These are phyloP conservation scores for Lymantria monacha DNA, from an alignment of 2,888 invertebrate species.

Conservation along the genomic window DNA sequence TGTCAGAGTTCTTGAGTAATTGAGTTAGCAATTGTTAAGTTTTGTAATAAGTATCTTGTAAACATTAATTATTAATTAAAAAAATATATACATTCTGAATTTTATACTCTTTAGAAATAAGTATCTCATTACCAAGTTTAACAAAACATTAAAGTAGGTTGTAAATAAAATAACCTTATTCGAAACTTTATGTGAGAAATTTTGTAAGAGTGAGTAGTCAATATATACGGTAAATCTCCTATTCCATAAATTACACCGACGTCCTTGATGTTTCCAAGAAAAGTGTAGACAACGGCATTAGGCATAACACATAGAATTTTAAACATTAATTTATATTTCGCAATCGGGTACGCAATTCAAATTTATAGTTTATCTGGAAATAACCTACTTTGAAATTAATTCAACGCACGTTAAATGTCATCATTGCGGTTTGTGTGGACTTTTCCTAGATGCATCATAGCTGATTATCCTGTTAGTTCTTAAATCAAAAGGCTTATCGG, in stretches of 20 bases:
- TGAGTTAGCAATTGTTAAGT: too few relatives aligned
- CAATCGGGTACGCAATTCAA: conserved; percentile 10
- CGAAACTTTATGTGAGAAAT: neutral
- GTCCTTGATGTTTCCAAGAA: conserved; percentile 1
- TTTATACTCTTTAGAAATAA: too few relatives aligned
- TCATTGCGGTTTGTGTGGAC: neutral
- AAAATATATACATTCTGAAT: too few relatives aligned
- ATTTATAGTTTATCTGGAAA: conserved; percentile 16
- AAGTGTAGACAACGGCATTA: conserved; percentile 4
- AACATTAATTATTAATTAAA: too few relatives aligned
- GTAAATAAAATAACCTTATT: neutral
- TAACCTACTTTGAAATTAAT: neutral
- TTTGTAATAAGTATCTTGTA: too few relatives aligned
- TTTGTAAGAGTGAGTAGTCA: neutral
- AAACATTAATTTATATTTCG: neutral
- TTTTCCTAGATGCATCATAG: neutral
- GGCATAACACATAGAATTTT: conserved; percentile 1
- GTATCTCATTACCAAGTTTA: too few relatives aligned
- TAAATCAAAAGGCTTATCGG: too few relatives aligned
- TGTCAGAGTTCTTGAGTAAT: too few relatives aligned
- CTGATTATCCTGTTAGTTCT: neutral
- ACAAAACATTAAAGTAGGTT: too few relatives aligned
- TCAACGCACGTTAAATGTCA: neutral
- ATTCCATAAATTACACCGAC: conserved; percentile 2
- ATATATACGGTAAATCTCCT: neutral